Percentiles rank a stretch among this genome's conserved stretches.
phyloP scores from a whole-genome alignment of 2,113 vertebrate genomes.

The Pagrus major region DNA sequence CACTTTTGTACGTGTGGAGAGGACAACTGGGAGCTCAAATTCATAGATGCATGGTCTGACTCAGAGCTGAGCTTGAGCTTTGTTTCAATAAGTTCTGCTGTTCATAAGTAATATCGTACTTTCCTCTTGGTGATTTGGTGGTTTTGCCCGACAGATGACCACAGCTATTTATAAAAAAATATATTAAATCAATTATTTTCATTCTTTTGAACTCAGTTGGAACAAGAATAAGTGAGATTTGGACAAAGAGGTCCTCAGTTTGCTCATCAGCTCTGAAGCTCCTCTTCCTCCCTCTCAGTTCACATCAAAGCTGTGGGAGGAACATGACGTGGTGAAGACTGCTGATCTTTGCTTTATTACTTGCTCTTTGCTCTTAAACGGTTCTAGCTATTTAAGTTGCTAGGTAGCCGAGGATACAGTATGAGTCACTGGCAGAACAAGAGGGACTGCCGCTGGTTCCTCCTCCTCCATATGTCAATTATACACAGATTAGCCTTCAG shows the following conservation, averaged over 20 bases:
- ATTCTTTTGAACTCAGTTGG: not conserved
- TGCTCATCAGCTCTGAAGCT: constrained; percentile 4
- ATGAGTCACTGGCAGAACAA: constrained; percentile 56
- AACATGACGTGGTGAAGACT: constrained; percentile 1
- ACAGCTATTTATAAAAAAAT: not conserved
- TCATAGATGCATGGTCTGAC: not conserved
- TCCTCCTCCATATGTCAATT: constrained; percentile 6
- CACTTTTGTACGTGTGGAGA: constrained; percentile 45
- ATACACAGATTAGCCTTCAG: constrained; percentile 27
- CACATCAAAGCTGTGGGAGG: constrained; percentile 13
- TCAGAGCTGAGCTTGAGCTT: constrained; percentile 7
- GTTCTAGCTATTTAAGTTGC: constrained; percentile 52
- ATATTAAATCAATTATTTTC: not conserved
- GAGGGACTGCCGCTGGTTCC: constrained; percentile 15
- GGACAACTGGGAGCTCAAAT: not conserved
- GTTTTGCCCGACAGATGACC: not conserved
- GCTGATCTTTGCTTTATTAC: constrained; percentile 39
- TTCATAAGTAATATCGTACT: not conserved
- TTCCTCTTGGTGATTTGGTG: not conserved
- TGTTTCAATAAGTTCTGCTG: not conserved
- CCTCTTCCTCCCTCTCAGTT: not conserved
- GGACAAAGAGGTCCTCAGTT: not conserved
- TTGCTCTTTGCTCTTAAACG: too few relatives aligned
- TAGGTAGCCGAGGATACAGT: not conserved
- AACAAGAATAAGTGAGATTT: not conserved